Evolutionary conservation across 1,140 invertebrate genomes (phyloP).

Genomic region (Parapsyche elsis): DNA sequence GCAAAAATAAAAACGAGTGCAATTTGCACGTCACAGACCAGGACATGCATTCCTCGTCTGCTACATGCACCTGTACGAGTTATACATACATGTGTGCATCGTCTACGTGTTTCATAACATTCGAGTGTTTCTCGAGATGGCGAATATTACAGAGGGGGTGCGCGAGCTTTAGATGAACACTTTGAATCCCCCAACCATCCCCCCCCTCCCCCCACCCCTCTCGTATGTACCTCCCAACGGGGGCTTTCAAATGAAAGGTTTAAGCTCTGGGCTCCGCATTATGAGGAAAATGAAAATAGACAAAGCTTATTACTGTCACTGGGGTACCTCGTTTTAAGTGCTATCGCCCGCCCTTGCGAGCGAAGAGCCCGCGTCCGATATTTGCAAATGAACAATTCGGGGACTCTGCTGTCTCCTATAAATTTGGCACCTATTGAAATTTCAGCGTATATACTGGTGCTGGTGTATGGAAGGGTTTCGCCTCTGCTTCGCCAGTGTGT

Average conservation of each 20-base stretch:
- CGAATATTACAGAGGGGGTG: background rate
- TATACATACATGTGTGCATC: too few relatives aligned
- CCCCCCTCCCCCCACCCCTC: background rate
- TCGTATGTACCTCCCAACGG: background rate
- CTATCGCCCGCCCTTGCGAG: too few relatives aligned
- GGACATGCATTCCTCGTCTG: too few relatives aligned
- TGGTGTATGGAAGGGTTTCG: too few relatives aligned
- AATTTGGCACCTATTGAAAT: background rate
- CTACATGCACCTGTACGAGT: too few relatives aligned
- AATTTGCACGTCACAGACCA: too few relatives aligned
- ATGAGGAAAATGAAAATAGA: slow-evolving; percentile 55
- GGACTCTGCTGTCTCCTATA: background rate
- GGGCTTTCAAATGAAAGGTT: slow-evolving; percentile 41
- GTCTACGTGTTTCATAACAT: background rate
- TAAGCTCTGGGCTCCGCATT: slow-evolving; percentile 42
- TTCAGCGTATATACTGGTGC: background rate
- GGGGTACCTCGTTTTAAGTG: background rate
- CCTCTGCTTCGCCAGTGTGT: too few relatives aligned
- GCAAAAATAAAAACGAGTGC: too few relatives aligned
- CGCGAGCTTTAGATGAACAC: slow-evolving; percentile 1
- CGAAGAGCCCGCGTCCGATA: background rate
- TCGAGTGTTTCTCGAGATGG: background rate
- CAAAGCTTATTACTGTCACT: slow-evolving; percentile 54
- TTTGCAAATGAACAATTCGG: background rate
- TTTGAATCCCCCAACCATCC: background rate